Evolutionary conservation across 2,113 vertebrate species (phyloP), one percentile per base, ranked within the genome.

Genomic region (Cinclus mexicanus): DNA sequence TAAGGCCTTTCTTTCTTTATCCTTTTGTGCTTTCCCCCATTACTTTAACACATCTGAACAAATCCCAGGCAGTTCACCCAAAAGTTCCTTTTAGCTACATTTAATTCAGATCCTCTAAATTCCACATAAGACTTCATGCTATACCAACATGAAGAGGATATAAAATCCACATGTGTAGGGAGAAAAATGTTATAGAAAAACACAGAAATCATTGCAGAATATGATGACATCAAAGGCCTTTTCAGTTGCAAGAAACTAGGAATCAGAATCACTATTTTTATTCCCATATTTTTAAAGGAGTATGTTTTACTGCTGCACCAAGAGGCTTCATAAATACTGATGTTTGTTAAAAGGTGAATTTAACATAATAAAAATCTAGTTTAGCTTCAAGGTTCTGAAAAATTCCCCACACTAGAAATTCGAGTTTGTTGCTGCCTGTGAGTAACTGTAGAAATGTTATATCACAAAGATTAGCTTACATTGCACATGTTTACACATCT

Each of bases 1-100:
- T 97, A 97, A 97, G 95, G 92, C 95, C 93, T 97, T 97, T 98
- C 96, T 97, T 97, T 97, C 97, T 98, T 97, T 98, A 96, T 97
- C 97, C 98, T 98, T 98, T 98, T 98, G 97, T 98, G 97, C 96
- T 97, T 97, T 97, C 60, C 88, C 95, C 98, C 96, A 97, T 98
- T 98, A 98, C 97, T 98, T 98, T 97, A 97, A 98, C 97, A 98
- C 97, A 98, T 98, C 97, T 98, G 97, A 98, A 95, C 96, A 97
- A 97, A 97, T 94, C 93, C 63, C 91, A 95, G 95, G 96, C 95
- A 97, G 96, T 98, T 96, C 97, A 96, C 97, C 96, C 97, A 97
- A 98, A 97, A 97, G 98, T 97, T 97, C 96, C 96, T 96, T 97
- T 98, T 98, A 97, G 94, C 89, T 96, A 91, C 95, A 90, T 97